Conservation (phyloP, 2,113 vertebrate species). For the Montifringilla adamsi region DNA sequence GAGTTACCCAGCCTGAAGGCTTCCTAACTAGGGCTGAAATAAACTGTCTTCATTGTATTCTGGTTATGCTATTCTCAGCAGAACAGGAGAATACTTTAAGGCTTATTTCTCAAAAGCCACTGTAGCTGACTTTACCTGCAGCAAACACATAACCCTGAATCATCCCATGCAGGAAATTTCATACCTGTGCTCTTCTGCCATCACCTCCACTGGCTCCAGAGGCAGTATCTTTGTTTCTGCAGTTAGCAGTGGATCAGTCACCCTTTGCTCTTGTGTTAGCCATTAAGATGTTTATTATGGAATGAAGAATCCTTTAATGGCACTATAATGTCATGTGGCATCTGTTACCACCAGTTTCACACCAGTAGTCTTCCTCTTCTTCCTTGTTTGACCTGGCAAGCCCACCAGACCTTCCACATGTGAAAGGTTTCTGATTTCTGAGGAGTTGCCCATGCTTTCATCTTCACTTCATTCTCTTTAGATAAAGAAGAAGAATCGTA, state of each 20-base stretch:
- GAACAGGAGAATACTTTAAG: background rate
- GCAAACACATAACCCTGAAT: background rate
- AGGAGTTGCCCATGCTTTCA: background rate
- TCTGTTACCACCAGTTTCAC: background rate
- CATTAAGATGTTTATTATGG: accelerated
- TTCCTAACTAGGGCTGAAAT: background rate
- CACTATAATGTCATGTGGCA: background rate
- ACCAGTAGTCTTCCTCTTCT: background rate
- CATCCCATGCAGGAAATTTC: background rate
- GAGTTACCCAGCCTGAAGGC: background rate
- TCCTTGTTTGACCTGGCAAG: background rate
- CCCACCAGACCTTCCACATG: background rate
- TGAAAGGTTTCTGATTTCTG: background rate
- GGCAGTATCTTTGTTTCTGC: background rate
- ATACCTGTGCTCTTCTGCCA: background rate
- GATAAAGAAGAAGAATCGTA: background rate
- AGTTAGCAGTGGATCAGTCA: background rate
- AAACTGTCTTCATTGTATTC: background rate
- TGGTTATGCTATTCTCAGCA: background rate
- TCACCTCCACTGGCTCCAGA: background rate
- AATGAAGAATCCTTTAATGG: background rate
- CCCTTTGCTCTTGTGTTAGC: background rate
- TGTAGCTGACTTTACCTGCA: background rate
- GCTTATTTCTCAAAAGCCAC: background rate
- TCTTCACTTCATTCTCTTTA: background rate